phyloP scores from a whole-genome alignment of 2,113 vertebrate genomes.

The Caranx melampygus region DNA sequence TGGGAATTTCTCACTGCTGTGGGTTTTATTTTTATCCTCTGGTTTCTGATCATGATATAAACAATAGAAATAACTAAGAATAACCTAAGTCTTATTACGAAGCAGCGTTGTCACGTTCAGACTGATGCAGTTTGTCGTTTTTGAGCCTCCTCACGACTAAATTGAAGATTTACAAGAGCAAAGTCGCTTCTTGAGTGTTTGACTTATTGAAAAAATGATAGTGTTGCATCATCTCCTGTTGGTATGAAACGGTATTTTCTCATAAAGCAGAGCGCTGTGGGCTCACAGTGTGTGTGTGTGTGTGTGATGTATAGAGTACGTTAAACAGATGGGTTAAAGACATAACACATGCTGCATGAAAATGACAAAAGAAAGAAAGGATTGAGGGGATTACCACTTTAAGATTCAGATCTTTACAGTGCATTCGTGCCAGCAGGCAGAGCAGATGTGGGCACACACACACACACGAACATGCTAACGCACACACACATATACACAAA shows the following conservation, averaged over 20 bases:
- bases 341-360: not conserved
- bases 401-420: conserved; percentile 24
- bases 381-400: conserved; percentile 36
- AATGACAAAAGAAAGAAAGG: not conserved
- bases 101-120: too few species aligned
- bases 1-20: too few species aligned
- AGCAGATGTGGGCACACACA: conserved; percentile 44
- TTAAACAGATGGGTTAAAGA: not conserved
- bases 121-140: too few species aligned
- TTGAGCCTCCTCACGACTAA: too few species aligned
- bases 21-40: too few species aligned
- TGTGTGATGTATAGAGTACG: not conserved
- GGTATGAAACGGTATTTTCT: not conserved
- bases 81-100: too few species aligned
- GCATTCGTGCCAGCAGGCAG: conserved; percentile 23
- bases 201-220: not conserved
- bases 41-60: too few species aligned
- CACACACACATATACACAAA: not conserved
- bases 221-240: not conserved
- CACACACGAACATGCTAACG: too few species aligned
- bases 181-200: too few species aligned
- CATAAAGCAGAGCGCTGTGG: not conserved
- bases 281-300: not conserved
- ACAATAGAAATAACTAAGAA: too few species aligned
- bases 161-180: too few species aligned